A percentile compares a stretch with the other conserved stretches of the same genome.
Evolutionary conservation across 2,888 invertebrate species (phyloP).

Genomic region (Orchesella flavescens): DNA sequence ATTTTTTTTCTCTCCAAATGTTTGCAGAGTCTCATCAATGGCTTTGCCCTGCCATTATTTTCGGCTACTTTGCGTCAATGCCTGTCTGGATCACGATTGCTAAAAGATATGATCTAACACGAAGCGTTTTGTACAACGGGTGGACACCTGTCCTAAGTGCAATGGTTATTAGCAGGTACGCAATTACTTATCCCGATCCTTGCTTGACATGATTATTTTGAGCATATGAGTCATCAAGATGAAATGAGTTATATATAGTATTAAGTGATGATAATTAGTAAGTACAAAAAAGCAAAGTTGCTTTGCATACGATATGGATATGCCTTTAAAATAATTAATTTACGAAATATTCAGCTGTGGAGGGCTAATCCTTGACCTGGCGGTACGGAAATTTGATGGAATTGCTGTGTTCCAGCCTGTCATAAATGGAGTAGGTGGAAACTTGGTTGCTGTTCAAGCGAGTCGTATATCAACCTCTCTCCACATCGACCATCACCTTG

Average conservation of each 20-base stretch:
- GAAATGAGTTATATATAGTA: too few relatives aligned
- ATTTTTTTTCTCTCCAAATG: too few relatives aligned
- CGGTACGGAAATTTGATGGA: conserved; percentile 81
- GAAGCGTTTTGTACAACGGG: conserved; percentile 82
- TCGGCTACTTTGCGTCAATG: conserved; percentile 80
- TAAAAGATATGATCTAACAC: conserved; percentile 81
- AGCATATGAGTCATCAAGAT: too few relatives aligned
- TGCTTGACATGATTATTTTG: too few relatives aligned
- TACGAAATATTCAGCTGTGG: conserved; percentile 78
- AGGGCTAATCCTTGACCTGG: conserved; percentile 83
- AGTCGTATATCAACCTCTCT: conserved; percentile 84
- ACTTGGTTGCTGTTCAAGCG: conserved; percentile 85
- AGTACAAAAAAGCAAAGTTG: too few relatives aligned
- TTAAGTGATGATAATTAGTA: conserved; percentile 5
- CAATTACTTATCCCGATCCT: too few relatives aligned
- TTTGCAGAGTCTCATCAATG: conserved; percentile 73
- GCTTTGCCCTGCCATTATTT: conserved; percentile 80
- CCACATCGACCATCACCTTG: conserved; percentile 79
- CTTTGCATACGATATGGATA: too few relatives aligned
- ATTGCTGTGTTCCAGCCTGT: conserved; percentile 88
- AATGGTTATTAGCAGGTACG: conserved; percentile 85
- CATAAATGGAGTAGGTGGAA: conserved; percentile 87
- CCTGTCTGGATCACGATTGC: conserved; percentile 85
- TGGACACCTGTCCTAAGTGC: conserved; percentile 87
- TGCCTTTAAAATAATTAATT: conserved; percentile 70